Base-by-base conservation (phyloP, 1,140 invertebrate species). In the Lordiphosa mommai region DNA sequence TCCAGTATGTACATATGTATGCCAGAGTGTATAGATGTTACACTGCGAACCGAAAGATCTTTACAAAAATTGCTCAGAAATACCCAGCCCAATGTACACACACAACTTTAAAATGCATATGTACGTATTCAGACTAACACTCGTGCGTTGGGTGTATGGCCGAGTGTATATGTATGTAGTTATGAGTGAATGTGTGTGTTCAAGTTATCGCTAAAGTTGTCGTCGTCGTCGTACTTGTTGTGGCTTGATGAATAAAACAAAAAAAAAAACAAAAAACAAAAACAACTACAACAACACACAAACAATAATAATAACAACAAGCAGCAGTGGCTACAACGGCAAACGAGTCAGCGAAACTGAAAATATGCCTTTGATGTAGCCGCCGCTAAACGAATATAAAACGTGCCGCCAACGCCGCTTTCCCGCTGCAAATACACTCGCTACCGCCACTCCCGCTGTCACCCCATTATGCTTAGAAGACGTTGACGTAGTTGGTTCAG, bases 351-450 rank as follows among this genome's bases (percentile, higher is more conserved):
- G 55, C 60, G 36, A 73, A 85, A 84, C 68, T 51, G 46, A 79
- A 77, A 72, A 77, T 57, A 66, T 63, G 56, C 61, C 70, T 85
- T 85, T 85, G 79, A 85, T 74, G 70, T 79, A 30, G 72, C 79
- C 79, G 79, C 72, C 59, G 53, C 70, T 60, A 66, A 73, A 77
- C 61, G 70, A 63, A 85, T 71, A 79, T 73, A 53, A 73, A 85
- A 85, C 72, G 70, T 71, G 70, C 79, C 72, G 79, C 69, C 70
- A 61, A 67, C 68, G 59, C 56, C 30, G 37, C 36, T 37, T 43
- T 55, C 34, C 49, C 48, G 43, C 49, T 63, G 46, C 32, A 43
- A 27, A 36, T 27, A 13, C 32, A 17, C 3, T 38, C 30, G 32
- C 46, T 16, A 9, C 32, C 27, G 46, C 46, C 13, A 40, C 37